phyloP scores from a whole-genome alignment of 92 coral and sea anemone genomes.

The Isaurus tuberculatus region DNA sequence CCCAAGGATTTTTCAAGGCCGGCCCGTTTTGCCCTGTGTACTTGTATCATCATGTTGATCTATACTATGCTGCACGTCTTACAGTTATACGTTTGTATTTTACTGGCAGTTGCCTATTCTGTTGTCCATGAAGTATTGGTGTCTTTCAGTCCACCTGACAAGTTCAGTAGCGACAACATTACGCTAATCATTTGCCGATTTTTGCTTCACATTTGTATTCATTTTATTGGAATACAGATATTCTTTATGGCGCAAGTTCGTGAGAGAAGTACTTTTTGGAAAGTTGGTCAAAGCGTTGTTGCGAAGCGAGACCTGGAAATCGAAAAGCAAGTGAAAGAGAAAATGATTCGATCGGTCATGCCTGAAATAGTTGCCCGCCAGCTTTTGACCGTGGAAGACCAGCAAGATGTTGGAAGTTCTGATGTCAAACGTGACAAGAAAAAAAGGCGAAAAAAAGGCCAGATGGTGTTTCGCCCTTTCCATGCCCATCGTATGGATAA shows the following conservation, averaged over 20 bases:
- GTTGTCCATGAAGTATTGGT: constrained; percentile 89
- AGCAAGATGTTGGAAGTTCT: constrained; percentile 66
- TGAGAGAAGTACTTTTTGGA: constrained; percentile 99
- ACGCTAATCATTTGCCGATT: constrained; percentile 78
- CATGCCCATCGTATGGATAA: constrained; percentile 99
- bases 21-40: constrained; percentile 92
- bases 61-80: constrained; percentile 94
- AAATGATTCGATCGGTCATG: constrained; percentile 96
- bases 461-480: constrained; percentile 93
- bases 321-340: constrained; percentile 94
- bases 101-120: constrained; percentile 86
- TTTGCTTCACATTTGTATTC: constrained; percentile 88
- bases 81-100: constrained; percentile 88
- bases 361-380: constrained; percentile 87
- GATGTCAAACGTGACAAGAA: constrained; percentile 77
- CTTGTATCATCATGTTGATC: constrained; percentile 89
- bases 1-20: constrained; percentile 75
- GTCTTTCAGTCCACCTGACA: constrained; percentile 35
- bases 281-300: constrained; percentile 96
- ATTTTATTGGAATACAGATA: constrained; percentile 92
- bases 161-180: constrained; percentile 27
- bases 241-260: constrained; percentile 99
- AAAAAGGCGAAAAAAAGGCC: constrained; percentile 76
- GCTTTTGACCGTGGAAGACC: constrained; percentile 74
- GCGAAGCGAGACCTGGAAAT: constrained; percentile 94